Conservation (phyloP, 1,140 invertebrate species). For the Heliconius hermathena region DNA sequence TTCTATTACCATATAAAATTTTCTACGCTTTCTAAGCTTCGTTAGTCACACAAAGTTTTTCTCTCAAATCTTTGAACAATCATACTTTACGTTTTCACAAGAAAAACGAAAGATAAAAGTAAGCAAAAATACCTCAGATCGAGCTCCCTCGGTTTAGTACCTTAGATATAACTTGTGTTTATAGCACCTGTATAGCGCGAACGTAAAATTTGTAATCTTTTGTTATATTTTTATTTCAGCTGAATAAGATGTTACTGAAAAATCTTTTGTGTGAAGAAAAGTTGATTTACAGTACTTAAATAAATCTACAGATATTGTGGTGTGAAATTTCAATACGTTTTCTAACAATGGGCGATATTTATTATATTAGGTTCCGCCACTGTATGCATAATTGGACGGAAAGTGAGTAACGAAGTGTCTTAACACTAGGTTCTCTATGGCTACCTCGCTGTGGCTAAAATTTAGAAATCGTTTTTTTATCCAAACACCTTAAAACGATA, state of each 20-base stretch:
- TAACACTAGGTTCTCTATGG: too few species aligned
- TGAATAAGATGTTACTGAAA: neutral
- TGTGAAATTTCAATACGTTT: too few species aligned
- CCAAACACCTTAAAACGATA: too few species aligned
- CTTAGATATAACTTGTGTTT: neutral
- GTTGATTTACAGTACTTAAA: too few species aligned
- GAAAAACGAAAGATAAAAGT: neutral
- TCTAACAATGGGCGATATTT: too few species aligned
- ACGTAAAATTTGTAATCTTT: neutral
- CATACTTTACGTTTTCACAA: neutral
- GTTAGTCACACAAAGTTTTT: neutral
- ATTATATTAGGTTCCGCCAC: too few species aligned
- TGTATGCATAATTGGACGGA: too few species aligned
- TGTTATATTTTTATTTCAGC: neutral
- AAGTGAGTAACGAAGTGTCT: too few species aligned
- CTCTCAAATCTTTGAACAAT: neutral
- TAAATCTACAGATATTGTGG: too few species aligned
- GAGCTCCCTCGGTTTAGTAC: neutral
- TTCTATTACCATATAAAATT: too few species aligned
- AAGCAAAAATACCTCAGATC: neutral
- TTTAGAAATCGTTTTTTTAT: too few species aligned
- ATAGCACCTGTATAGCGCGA: neutral
- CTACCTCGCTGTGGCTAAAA: too few species aligned
- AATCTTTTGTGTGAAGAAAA: neutral
- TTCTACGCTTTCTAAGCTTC: neutral